Evolutionary conservation across 2,113 vertebrate genomes (phyloP).

Genomic region (Puffinus mauretanicus): DNA sequence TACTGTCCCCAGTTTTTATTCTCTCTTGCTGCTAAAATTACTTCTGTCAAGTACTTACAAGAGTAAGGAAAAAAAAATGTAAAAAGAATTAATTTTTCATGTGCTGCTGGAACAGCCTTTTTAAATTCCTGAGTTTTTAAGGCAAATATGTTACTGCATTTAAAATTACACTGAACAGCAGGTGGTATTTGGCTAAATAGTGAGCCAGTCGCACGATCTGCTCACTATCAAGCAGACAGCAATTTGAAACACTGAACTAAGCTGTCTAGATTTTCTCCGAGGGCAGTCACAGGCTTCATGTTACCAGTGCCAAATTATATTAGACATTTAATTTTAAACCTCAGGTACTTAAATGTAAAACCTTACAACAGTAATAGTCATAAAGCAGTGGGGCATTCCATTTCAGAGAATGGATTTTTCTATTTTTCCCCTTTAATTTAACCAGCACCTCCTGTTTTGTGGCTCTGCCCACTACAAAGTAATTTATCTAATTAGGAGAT

Average conservation of each 20-base stretch:
- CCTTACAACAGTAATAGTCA: constrained; percentile 70
- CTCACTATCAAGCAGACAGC: constrained; percentile 53
- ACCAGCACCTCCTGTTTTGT: constrained; percentile 75
- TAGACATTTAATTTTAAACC: constrained; percentile 80
- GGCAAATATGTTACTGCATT: constrained; percentile 64
- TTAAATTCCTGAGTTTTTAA: constrained; percentile 48
- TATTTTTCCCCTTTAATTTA: constrained; percentile 70
- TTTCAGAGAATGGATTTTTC: constrained; percentile 65
- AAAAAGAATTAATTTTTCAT: constrained; percentile 78
- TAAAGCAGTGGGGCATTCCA: constrained; percentile 76
- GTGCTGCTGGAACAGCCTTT: constrained; percentile 50
- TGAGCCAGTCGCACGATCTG: background rate
- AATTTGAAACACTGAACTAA: constrained; percentile 62
- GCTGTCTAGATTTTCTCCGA: constrained; percentile 70
- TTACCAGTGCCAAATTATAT: constrained; percentile 74
- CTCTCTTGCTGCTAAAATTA: constrained; percentile 78
- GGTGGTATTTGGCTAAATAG: constrained; percentile 35
- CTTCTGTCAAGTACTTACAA: constrained; percentile 80
- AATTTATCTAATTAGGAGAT: constrained; percentile 80
- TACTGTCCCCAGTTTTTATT: constrained; percentile 79
- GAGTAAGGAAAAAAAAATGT: constrained; percentile 62
- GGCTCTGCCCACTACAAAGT: constrained; percentile 70
- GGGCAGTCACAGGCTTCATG: constrained; percentile 69
- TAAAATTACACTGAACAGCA: constrained; percentile 58
- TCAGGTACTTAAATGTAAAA: constrained; percentile 76